Evolutionary conservation across 2,797 vertebrate genomes (phyloP).

Genomic region (Nyctibius grandis): DNA sequence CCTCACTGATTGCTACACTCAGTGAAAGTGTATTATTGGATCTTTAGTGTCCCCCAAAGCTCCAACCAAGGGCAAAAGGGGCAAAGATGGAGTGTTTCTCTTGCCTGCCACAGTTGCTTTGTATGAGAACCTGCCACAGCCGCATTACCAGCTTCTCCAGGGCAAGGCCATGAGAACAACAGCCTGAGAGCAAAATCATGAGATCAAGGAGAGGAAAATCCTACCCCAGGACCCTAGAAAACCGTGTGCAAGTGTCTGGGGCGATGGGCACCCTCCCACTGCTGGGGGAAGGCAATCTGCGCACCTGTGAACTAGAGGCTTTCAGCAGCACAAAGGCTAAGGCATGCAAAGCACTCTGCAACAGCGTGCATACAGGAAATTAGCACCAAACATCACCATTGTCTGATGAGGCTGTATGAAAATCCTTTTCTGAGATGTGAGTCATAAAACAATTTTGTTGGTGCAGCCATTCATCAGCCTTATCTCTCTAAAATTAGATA

Average conservation of each 20-base stretch:
- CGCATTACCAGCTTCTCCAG: neutral
- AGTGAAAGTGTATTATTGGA: neutral
- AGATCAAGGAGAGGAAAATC: neutral
- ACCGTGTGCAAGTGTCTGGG: neutral
- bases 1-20: neutral
- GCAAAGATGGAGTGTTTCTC: neutral
- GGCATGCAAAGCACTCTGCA: neutral
- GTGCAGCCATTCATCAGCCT: neutral
- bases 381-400: fast-evolving
- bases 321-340: neutral
- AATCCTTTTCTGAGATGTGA: neutral
- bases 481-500: slow-evolving; percentile 18
- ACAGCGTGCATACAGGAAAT: neutral
- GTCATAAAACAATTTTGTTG: neutral
- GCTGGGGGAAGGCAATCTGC: neutral
- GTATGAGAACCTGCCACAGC: neutral
- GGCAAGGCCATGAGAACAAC: fast-evolving
- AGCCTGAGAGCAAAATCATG: neutral
- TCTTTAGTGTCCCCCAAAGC: neutral
- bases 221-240: neutral
- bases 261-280: neutral
- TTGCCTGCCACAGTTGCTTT: neutral
- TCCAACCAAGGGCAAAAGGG: neutral
- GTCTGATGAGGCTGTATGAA: neutral
- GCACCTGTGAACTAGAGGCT: neutral